Percentiles rank a stretch among this genome's conserved stretches.
These are phyloP conservation scores for Callyntrura guangdongensis DNA, from an alignment of 2,888 invertebrate species.

Conservation along the genomic window DNA sequence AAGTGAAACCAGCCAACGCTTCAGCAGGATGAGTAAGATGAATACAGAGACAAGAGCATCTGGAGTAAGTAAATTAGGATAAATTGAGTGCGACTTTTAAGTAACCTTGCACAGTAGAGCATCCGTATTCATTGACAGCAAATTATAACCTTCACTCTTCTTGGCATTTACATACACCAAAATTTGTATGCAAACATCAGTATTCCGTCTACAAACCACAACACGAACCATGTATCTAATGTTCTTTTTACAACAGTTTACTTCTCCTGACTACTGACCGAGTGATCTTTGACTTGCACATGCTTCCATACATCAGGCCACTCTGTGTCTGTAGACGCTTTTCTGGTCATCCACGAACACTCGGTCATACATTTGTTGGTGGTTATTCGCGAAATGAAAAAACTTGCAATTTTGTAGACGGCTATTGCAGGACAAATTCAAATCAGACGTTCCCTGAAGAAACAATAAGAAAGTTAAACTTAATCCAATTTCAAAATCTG, in stretches of 20 bases:
- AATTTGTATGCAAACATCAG: too few species aligned
- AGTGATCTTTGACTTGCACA: constrained; percentile 42
- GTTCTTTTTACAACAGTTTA: not conserved
- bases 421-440: too few species aligned
- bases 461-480: not conserved
- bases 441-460: not conserved
- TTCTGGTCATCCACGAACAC: not conserved
- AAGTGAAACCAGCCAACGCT: not conserved
- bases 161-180: not conserved
- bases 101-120: constrained; percentile 7
- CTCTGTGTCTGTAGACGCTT: not conserved
- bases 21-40: not conserved
- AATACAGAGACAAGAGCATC: not conserved
- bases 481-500: not conserved
- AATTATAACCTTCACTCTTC: not conserved
- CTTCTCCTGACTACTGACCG: not conserved
- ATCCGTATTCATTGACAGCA: too few species aligned
- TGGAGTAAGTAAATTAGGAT: constrained; percentile 25
- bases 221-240: not conserved
- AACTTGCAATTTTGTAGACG: not conserved
- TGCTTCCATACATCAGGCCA: not conserved
- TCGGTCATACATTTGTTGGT: not conserved
- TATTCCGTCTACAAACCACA: not conserved
- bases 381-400: not conserved
- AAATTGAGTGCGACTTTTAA: constrained; percentile 20